A percentile compares a stretch with the other conserved stretches of the same genome.
Evolutionary conservation across 2,797 vertebrate species (phyloP).

Genomic region (Hoplostethus mediterraneus): DNA sequence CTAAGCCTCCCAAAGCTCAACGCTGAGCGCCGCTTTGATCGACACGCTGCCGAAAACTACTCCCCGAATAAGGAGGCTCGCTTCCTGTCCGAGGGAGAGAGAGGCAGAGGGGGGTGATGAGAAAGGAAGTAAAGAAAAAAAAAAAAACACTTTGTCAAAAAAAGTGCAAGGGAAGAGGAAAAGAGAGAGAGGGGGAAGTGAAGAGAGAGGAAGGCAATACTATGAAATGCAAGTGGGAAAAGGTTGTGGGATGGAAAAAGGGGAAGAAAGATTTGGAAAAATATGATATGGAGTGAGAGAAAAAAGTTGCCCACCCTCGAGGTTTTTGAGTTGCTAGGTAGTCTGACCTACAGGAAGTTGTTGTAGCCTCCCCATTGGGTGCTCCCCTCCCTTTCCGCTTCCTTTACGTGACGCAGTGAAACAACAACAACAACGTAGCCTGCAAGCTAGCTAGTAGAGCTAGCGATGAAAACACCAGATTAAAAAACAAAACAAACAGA

Average conservation of each 20-base stretch:
- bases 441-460: no score
- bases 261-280: no score
- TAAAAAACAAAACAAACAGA: no score
- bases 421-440: no score
- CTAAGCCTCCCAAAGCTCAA: constrained; percentile 63
- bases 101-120: constrained; percentile 17
- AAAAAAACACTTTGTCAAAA: background rate
- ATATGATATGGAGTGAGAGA: background rate
- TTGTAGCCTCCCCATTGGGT: no score
- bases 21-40: constrained; percentile 69
- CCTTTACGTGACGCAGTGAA: no score
- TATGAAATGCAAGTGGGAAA: background rate
- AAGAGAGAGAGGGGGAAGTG: background rate
- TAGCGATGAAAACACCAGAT: no score
- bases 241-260: background rate
- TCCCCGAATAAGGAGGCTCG: constrained; percentile 36
- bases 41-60: constrained; percentile 57
- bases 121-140: constrained; percentile 11
- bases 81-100: constrained; percentile 43
- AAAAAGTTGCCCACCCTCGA: background rate
- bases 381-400: no score
- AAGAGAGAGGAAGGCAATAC: background rate
- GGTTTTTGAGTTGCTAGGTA: constrained; percentile 1
- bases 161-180: constrained; percentile 10
- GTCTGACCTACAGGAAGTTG: no score